Percentiles rank a stretch among this genome's conserved stretches.
These are phyloP conservation scores for Xylocampa areola DNA, from an alignment of 2,888 invertebrate species.

Conservation along the genomic window DNA sequence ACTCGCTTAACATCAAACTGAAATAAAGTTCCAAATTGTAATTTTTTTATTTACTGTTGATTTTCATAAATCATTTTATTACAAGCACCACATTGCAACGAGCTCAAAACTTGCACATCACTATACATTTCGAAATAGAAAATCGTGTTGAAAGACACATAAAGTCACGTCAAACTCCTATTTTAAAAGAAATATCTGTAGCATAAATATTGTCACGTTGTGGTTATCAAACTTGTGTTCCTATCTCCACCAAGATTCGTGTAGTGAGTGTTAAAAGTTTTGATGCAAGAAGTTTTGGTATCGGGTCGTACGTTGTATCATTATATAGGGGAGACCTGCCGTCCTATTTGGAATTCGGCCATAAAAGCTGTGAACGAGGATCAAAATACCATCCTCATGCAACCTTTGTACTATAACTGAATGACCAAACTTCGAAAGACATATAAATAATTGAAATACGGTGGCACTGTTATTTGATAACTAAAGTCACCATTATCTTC, in stretches of 20 bases:
- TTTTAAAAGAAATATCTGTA: neutral
- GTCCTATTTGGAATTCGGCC: constrained; percentile 41
- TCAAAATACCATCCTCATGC: constrained; percentile 34
- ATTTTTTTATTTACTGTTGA: too few relatives aligned
- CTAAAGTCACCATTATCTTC: constrained; percentile 15
- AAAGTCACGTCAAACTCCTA: too few relatives aligned
- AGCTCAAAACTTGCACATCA: too few relatives aligned
- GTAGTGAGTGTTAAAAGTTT: constrained; percentile 30
- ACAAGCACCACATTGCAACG: too few relatives aligned
- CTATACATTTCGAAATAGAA: too few relatives aligned
- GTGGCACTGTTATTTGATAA: constrained; percentile 24
- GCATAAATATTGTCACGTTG: neutral
- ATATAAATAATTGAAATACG: constrained; percentile 40
- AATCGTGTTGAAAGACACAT: too few relatives aligned
- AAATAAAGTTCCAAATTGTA: too few relatives aligned
- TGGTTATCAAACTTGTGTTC: neutral
- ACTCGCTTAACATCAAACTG: too few relatives aligned
- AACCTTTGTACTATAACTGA: constrained; percentile 17
- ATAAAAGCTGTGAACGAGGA: constrained; percentile 49
- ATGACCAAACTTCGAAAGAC: constrained; percentile 27
- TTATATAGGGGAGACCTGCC: constrained; percentile 37
- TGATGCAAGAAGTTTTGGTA: constrained; percentile 42
- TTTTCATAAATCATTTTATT: too few relatives aligned
- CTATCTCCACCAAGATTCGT: neutral
- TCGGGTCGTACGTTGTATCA: constrained; percentile 36